Percentiles rank a stretch among this genome's conserved stretches.
These are phyloP conservation scores for Eristalis intricaria DNA, from an alignment of 2,888 invertebrate genomes.

Conservation along the genomic window DNA sequence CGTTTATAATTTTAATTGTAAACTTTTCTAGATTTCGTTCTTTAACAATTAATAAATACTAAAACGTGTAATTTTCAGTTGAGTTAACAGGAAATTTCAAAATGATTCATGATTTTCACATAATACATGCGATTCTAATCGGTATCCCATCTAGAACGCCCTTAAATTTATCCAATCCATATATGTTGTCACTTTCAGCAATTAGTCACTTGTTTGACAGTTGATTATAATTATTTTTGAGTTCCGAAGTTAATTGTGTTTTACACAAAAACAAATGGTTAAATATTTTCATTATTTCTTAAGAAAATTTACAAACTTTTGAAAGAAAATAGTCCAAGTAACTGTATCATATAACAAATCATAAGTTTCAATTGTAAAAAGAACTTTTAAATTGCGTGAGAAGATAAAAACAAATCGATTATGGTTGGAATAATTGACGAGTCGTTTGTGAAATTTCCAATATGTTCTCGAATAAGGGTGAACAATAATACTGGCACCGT, in stretches of 20 bases:
- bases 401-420: conserved; percentile 55
- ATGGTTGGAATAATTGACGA: conserved; percentile 81
- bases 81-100: too few relatives aligned
- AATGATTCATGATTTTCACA: neutral
- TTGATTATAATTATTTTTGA: conserved; percentile 52
- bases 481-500: conserved; percentile 84
- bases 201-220: conserved; percentile 62
- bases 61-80: too few relatives aligned
- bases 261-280: conserved; percentile 62
- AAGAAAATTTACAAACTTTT: conserved; percentile 17
- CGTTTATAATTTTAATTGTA: too few relatives aligned
- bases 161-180: too few relatives aligned
- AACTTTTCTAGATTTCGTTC: too few relatives aligned
- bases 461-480: conserved; percentile 79
- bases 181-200: conserved; percentile 12
- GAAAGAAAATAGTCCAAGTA: conserved; percentile 4
- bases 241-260: conserved; percentile 25
- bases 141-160: neutral
- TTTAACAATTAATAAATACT: too few relatives aligned
- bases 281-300: conserved; percentile 33
- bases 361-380: neutral
- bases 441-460: conserved; percentile 78
- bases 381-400: neutral
- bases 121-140: neutral
- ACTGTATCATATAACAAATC: conserved; percentile 8